Evolutionary conservation across 1,140 invertebrate genomes (phyloP).

Genomic region (Drosophila sucinea): DNA sequence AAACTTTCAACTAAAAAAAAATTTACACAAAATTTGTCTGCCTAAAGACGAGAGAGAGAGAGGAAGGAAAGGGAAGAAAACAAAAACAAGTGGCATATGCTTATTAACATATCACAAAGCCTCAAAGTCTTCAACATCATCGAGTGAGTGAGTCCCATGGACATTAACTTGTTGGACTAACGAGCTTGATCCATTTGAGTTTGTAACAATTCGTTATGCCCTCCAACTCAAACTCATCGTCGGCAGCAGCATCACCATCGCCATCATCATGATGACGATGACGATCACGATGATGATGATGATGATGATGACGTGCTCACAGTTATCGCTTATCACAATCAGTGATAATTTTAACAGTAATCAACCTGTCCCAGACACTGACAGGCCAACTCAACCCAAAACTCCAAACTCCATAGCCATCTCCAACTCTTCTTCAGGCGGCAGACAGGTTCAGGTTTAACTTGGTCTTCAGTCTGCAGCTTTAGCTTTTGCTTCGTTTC

Average conservation of each 20-base stretch:
- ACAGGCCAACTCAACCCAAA: slow-evolving; percentile 45
- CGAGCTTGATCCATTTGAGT: slow-evolving; percentile 76
- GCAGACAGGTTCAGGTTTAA: slow-evolving; percentile 12
- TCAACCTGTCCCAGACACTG: slow-evolving; percentile 78
- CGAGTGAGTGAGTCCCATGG: slow-evolving; percentile 23
- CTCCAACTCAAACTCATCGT: slow-evolving; percentile 35
- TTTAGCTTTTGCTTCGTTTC: slow-evolving; percentile 20
- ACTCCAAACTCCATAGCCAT: slow-evolving; percentile 4
- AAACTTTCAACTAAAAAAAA: slow-evolving; percentile 34
- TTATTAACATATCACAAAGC: slow-evolving; percentile 78
- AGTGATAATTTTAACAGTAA: slow-evolving; percentile 83
- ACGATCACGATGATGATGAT: slow-evolving; percentile 35
- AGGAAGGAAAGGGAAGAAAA: slow-evolving; percentile 6
- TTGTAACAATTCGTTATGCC: slow-evolving; percentile 79
- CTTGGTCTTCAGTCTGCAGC: slow-evolving; percentile 12
- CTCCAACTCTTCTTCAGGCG: slow-evolving; percentile 56
- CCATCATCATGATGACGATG: slow-evolving; percentile 39
- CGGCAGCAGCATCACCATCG: slow-evolving; percentile 21
- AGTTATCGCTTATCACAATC: slow-evolving; percentile 82
- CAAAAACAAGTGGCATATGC: slow-evolving; percentile 73
- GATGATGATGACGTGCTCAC: slow-evolving; percentile 68
- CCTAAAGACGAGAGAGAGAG: slow-evolving; percentile 8
- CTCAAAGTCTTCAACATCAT: slow-evolving; percentile 31
- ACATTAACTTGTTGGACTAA: slow-evolving; percentile 80
- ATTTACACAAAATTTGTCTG: slow-evolving; percentile 60